These are phyloP conservation scores for Chloroceryle inda DNA, from an alignment of 2,797 vertebrate genomes.

Conservation along the genomic window DNA sequence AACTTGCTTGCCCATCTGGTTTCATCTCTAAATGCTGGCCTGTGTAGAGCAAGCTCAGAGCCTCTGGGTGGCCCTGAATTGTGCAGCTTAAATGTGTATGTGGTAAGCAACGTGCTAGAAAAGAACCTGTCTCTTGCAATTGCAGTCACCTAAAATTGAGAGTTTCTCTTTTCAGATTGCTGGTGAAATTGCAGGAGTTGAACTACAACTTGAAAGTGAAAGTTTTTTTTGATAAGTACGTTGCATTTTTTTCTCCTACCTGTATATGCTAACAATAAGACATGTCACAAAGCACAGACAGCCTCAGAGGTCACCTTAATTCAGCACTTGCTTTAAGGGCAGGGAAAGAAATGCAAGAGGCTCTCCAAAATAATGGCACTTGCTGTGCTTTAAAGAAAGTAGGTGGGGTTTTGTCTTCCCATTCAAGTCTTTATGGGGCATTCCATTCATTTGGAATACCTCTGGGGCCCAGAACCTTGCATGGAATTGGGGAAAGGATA, in stretches of 20 bases:
- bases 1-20: background rate
- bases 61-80: background rate
- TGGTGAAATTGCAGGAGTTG: conserved; percentile 94
- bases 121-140: background rate
- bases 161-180: conserved; percentile 82
- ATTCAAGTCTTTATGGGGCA: background rate
- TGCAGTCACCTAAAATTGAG: background rate
- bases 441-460: background rate
- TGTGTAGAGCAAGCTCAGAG: background rate
- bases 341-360: background rate
- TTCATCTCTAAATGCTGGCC: background rate
- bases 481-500: background rate
- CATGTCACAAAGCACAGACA: no score
- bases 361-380: background rate
- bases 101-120: background rate
- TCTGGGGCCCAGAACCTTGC: background rate
- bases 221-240: conserved; percentile 95
- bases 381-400: background rate
- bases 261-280: background rate
- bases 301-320: no score
- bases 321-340: no score
- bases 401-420: background rate
- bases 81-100: background rate
- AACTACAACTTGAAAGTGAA: conserved; percentile 98
- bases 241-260: conserved; percentile 6